These are phyloP conservation scores for Caenorhabditis japonica DNA, from an alignment of 2,888 invertebrate species.

Conservation along the genomic window DNA sequence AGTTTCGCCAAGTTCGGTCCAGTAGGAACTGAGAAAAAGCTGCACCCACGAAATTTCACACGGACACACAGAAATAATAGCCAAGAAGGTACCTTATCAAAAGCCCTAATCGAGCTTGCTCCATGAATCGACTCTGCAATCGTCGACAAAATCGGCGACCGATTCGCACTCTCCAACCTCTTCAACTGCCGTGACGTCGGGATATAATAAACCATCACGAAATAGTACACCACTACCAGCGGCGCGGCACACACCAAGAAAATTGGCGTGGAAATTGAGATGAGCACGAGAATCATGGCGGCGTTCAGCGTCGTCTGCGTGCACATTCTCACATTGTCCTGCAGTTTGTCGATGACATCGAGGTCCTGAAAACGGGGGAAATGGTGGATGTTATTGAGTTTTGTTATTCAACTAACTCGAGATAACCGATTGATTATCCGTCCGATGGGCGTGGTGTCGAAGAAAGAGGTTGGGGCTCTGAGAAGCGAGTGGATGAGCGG, in stretches of 20 bases:
- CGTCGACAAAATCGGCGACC: slow-evolving; percentile 96
- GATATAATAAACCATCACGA: slow-evolving; percentile 84
- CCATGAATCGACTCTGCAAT: slow-evolving; percentile 91
- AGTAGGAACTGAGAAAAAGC: no score
- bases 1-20: no score
- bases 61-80: no score
- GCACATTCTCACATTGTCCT: slow-evolving; percentile 61
- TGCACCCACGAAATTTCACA: no score
- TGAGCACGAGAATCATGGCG: slow-evolving; percentile 54
- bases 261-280: slow-evolving; percentile 59
- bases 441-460: slow-evolving; percentile 77
- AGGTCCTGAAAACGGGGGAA: slow-evolving; percentile 58
- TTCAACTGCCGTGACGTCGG: slow-evolving; percentile 92
- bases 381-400: no score
- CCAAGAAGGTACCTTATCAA: slow-evolving; percentile 59
- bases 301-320: slow-evolving; percentile 53
- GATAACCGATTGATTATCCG: slow-evolving; percentile 73
- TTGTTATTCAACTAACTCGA: slow-evolving; percentile 40
- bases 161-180: slow-evolving; percentile 90
- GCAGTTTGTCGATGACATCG: slow-evolving; percentile 69
- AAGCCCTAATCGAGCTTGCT: slow-evolving; percentile 77
- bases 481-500: slow-evolving; percentile 73
- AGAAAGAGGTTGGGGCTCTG: slow-evolving; percentile 76
- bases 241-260: slow-evolving; percentile 67
- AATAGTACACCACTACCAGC: slow-evolving; percentile 61